Base-by-base conservation (phyloP, 2,113 vertebrate genomes). In the Bolborhynchus lineola region DNA sequence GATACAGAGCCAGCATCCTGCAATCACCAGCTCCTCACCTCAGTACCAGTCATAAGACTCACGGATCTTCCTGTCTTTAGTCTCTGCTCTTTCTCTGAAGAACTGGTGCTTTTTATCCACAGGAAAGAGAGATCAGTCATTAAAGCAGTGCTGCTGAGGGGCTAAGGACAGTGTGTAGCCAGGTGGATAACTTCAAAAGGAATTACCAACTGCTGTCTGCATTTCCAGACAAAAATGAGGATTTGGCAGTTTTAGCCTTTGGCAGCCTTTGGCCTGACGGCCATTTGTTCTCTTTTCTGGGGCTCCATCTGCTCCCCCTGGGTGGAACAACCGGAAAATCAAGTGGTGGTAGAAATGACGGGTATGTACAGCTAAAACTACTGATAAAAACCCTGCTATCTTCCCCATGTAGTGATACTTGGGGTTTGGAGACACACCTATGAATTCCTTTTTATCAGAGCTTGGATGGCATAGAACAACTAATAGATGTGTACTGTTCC, bases 161-260 rank as follows among this genome's bases (percentile, higher is more conserved):
- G 39, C 71, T 81, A 47, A 68, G 29, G 62, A 37, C 39, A 74
- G 49, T 84, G n/a, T 55, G 62, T 14, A 68, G 74, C 49, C 93
- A 94, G 93, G 90, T 72, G 80, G 77, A 28, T 26, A 62, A 29
- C 90, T 93, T 84, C 86, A 92, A 52, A 82, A 94, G 39, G 65
- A 86, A 90, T 83, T 82, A 86, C 74, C 65, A 86, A 77, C 77
- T 85, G 86, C 82, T 75, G 76, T 79, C 85, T 86, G 85, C 57
- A 20, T 64, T 92, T 91, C 77, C 88, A 95, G 92, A 90, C 83
- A 78, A 83, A 77, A 71, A 84, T 10, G 33, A 88, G 37, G 62
- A 72, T 52, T 76, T 94, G 78, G 87, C 80, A 90, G 69, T 60
- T 90, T 59, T 52, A 90, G 79, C 55, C 76, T 46, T 90, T 92